Conservation (phyloP, 1,140 invertebrate genomes). For the Lamellibrachia luymesi region DNA sequence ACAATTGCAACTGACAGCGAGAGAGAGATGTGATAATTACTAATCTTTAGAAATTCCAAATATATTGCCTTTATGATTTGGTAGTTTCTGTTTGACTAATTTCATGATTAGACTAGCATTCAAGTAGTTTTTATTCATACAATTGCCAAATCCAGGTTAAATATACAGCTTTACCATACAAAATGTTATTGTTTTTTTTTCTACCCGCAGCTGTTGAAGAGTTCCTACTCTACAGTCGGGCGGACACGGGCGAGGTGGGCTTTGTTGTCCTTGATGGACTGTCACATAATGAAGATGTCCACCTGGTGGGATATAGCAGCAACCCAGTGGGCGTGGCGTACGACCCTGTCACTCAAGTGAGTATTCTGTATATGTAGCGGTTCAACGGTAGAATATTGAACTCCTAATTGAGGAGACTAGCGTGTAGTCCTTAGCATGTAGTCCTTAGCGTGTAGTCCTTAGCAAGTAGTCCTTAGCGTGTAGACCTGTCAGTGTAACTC, state of each 20-base stretch:
- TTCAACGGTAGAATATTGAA: not conserved
- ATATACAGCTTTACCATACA: not conserved
- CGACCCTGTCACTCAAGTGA: not conserved
- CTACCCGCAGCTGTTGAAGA: slow-evolving; percentile 2
- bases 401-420: not conserved
- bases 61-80: no score
- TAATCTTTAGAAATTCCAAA: no score
- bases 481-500: not conserved
- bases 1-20: no score
- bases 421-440: not conserved
- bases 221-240: not conserved
- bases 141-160: not conserved
- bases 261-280: not conserved
- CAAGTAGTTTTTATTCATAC: not conserved
- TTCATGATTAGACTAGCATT: no score
- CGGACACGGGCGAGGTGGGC: not conserved
- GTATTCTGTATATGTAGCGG: not conserved
- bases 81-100: no score
- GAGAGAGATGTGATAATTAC: no score
- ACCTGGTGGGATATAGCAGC: slow-evolving; percentile 14
- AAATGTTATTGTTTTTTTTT: not conserved
- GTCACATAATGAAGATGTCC: not conserved
- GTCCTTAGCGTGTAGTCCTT: not conserved
- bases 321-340: not conserved
- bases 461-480: not conserved